Evolutionary conservation across 92 coral and sea anemone species (phyloP).

Genomic region (Actinernus sp.): DNA sequence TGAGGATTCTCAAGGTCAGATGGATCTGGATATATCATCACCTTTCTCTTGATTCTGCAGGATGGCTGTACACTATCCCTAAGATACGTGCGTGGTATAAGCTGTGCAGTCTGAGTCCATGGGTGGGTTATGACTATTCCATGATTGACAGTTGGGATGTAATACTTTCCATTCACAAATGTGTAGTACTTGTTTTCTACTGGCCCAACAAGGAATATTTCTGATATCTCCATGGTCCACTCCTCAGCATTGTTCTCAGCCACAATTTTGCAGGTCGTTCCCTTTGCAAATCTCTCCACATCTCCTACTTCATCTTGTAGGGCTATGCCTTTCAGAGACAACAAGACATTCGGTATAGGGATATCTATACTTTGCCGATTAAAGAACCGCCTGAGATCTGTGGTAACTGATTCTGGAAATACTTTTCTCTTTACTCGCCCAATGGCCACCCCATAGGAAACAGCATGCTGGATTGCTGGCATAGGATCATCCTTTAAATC

Average conservation of each 20-base stretch:
- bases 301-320: constrained; percentile 20
- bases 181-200: constrained; percentile 8
- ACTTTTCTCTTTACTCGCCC: constrained; percentile 13
- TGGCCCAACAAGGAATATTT: constrained; percentile 41
- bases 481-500: not conserved
- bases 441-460: constrained; percentile 27
- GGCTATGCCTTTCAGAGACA: constrained; percentile 12
- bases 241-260: constrained; percentile 38
- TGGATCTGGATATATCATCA: constrained; percentile 72
- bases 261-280: constrained; percentile 9
- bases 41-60: constrained; percentile 44
- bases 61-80: constrained; percentile 60
- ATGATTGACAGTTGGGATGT: constrained; percentile 39
- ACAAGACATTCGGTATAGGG: constrained; percentile 2
- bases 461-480: constrained; percentile 20
- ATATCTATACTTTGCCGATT: not conserved
- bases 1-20: constrained; percentile 38
- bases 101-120: constrained; percentile 61
- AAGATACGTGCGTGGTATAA: constrained; percentile 24
- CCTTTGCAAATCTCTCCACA: constrained; percentile 22
- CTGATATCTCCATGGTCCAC: constrained; percentile 43
- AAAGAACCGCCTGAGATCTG: constrained; percentile 29
- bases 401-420: not conserved
- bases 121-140: constrained; percentile 31
- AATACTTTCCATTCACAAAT: constrained; percentile 64